Evolutionary conservation across 2,113 vertebrate species (phyloP).

Genomic region (Lepidothrix coronata): DNA sequence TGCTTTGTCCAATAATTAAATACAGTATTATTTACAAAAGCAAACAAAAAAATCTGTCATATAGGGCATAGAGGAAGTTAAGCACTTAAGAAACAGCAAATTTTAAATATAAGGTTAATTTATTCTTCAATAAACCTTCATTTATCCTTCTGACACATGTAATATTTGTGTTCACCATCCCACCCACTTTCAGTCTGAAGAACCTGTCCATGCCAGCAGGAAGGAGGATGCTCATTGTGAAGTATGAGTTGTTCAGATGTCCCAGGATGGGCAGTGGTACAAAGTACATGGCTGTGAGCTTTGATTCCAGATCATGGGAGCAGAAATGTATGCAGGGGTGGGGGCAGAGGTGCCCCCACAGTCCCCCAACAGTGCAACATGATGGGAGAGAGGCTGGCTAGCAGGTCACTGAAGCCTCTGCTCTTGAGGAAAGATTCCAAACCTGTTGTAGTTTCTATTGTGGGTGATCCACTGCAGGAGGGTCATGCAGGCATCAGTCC

Average conservation of each 20-base stretch:
- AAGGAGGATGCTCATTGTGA: background rate
- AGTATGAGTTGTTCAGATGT: background rate
- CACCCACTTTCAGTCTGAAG: background rate
- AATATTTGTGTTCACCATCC: background rate
- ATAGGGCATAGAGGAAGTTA: background rate
- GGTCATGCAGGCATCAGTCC: background rate
- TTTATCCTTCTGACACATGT: background rate
- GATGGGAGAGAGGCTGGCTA: background rate
- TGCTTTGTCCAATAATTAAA: background rate
- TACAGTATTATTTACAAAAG: background rate
- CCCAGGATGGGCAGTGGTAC: background rate
- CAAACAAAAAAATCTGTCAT: background rate
- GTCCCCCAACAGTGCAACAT: background rate
- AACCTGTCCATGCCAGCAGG: fast-evolving
- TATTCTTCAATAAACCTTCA: background rate
- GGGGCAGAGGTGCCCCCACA: background rate
- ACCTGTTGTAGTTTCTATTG: background rate
- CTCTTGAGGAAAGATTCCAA: background rate
- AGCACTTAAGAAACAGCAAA: background rate
- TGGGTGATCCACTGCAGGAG: background rate
- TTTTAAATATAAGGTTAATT: background rate
- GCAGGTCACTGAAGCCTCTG: background rate
- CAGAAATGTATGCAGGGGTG: background rate
- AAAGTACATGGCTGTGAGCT: background rate
- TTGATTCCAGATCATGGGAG: fast-evolving